Percentiles rank a stretch among this genome's conserved stretches.
Conservation (phyloP, 2,888 invertebrate species). For the Nemapogon koenigi region DNA sequence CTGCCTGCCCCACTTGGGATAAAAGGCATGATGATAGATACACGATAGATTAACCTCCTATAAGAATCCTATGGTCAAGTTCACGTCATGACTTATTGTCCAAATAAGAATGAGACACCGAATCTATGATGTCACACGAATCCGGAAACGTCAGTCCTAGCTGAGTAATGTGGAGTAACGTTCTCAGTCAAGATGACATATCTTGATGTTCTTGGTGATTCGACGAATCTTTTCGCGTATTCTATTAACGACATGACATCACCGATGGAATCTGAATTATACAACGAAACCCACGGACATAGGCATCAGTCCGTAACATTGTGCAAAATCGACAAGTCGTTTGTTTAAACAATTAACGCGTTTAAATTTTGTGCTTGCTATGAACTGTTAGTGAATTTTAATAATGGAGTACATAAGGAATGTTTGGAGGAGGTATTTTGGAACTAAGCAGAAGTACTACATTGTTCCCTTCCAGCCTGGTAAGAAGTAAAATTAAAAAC, state of each 20-base stretch:
- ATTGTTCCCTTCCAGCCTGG: conserved; percentile 55
- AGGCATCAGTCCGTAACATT: conserved; percentile 39
- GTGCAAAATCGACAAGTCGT: conserved; percentile 40
- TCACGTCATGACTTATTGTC: too few relatives aligned
- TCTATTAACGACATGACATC: conserved; percentile 52
- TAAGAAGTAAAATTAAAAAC: too few relatives aligned
- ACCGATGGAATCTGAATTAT: conserved; percentile 32
- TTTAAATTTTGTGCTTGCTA: too few relatives aligned
- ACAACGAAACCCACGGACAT: conserved; percentile 24
- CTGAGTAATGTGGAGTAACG: too few relatives aligned
- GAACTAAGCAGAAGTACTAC: conserved; percentile 34
- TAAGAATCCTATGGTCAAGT: too few relatives aligned
- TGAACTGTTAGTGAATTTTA: not conserved
- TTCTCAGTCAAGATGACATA: too few relatives aligned
- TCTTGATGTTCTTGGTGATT: conserved; percentile 30
- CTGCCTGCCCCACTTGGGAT: too few relatives aligned
- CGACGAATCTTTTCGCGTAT: conserved; percentile 31
- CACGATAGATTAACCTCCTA: too few relatives aligned
- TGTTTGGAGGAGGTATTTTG: conserved; percentile 45
- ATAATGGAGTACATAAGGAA: conserved; percentile 44
- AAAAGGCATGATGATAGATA: too few relatives aligned
- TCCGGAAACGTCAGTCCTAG: too few relatives aligned
- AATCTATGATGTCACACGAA: too few relatives aligned
- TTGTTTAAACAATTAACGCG: conserved; percentile 36
- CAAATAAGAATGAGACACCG: too few relatives aligned